Evolutionary conservation across 2,888 invertebrate species (phyloP).

Genomic region (Epistrophe grossulariae): DNA sequence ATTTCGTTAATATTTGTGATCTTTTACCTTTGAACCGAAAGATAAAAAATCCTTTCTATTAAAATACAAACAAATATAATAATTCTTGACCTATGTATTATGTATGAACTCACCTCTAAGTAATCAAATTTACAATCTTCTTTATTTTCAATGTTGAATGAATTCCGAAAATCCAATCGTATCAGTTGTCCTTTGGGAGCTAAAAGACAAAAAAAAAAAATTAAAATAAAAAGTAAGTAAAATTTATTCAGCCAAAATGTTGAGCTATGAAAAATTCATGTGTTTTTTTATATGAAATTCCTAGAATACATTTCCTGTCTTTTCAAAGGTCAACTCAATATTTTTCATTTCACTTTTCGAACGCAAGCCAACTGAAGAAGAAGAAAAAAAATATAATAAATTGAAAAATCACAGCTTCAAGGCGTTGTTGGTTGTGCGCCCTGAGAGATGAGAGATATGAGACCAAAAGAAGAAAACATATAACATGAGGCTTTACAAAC

Average conservation of each 20-base stretch:
- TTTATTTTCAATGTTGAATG: conserved; percentile 89
- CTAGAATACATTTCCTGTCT: conserved; percentile 16
- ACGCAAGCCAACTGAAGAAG: conserved; percentile 41
- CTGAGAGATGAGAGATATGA: conserved; percentile 12
- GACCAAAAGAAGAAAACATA: conserved; percentile 17
- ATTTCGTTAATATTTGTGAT: too few relatives aligned
- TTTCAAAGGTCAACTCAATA: conserved; percentile 13
- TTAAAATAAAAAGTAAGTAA: conserved; percentile 31
- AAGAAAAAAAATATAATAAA: conserved; percentile 46
- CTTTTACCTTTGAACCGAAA: too few relatives aligned
- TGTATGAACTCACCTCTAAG: conserved; percentile 87
- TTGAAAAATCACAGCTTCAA: conserved; percentile 69
- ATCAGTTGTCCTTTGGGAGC: conserved; percentile 88
- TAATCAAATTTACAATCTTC: conserved; percentile 91
- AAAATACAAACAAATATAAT: neutral
- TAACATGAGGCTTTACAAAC: conserved; percentile 12
- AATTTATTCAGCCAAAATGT: conserved; percentile 27
- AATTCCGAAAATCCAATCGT: conserved; percentile 91
- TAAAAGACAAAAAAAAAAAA: conserved; percentile 80
- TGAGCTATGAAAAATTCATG: conserved; percentile 63
- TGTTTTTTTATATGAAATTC: conserved; percentile 37
- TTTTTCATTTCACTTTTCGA: conserved; percentile 44
- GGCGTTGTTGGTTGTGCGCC: conserved; percentile 28
- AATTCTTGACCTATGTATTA: neutral
- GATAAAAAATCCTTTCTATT: neutral